Evolutionary conservation across 2,797 vertebrate genomes (phyloP).

Genomic region (Sebastes oblongus): DNA sequence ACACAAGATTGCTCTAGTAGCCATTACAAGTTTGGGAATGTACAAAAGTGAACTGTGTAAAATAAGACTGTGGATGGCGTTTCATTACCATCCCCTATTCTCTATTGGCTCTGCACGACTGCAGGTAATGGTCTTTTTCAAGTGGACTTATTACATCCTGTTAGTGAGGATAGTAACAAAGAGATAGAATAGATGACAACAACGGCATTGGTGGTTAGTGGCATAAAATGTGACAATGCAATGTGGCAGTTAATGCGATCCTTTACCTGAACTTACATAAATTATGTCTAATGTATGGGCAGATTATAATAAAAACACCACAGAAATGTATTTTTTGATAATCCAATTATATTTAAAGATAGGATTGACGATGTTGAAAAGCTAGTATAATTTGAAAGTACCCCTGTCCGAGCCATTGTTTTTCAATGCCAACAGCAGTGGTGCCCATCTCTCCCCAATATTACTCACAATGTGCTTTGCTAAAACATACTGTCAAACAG

Average conservation of each 20-base stretch:
- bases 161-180: slow-evolving; percentile 49
- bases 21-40: slow-evolving; percentile 12
- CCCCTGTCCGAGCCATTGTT: not conserved
- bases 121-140: slow-evolving; percentile 45
- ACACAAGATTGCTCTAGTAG: slow-evolving; percentile 27
- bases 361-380: no score
- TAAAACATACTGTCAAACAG: slow-evolving; percentile 2
- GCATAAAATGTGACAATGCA: not conserved
- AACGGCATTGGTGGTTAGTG: not conserved
- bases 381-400: not conserved
- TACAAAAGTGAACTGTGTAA: slow-evolving; percentile 22
- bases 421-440: not conserved
- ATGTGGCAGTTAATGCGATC: not conserved
- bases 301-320: not conserved
- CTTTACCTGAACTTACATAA: not conserved
- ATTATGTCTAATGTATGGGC: not conserved
- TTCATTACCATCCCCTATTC: not conserved
- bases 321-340: not conserved
- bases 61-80: not conserved
- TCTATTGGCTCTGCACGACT: slow-evolving; percentile 13
- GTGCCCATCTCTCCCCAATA: not conserved
- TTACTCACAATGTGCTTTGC: not conserved
- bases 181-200: not conserved
- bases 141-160: slow-evolving; percentile 25
- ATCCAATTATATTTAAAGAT: not conserved